These are phyloP conservation scores for Toxostoma redivivum DNA, from an alignment of 2,113 vertebrate genomes.

Conservation along the genomic window DNA sequence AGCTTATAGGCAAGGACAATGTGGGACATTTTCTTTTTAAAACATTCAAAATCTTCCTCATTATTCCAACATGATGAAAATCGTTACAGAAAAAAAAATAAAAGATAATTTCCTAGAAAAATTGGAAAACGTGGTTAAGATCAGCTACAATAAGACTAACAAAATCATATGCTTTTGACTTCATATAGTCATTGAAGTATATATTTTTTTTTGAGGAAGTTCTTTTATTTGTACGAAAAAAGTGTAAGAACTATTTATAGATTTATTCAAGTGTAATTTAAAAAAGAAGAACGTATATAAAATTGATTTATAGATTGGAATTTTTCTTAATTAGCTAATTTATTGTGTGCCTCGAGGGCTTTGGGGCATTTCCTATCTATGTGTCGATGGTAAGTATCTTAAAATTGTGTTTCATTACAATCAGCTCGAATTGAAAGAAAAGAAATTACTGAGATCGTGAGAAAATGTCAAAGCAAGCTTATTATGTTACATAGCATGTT, in stretches of 20 bases:
- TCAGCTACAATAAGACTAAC: background rate
- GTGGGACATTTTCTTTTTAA: background rate
- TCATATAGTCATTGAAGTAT: background rate
- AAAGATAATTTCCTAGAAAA: background rate
- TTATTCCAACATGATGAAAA: background rate
- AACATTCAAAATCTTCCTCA: background rate
- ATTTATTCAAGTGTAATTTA: background rate
- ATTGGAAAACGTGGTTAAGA: background rate
- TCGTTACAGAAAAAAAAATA: background rate
- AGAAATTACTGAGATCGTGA: background rate
- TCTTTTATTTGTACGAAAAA: background rate
- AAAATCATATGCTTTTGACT: rapidly evolving
- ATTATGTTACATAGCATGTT: background rate
- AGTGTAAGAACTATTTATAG: background rate
- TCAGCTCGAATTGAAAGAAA: background rate
- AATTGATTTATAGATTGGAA: background rate
- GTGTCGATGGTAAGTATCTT: background rate
- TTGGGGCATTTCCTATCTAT: background rate
- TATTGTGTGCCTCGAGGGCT: background rate
- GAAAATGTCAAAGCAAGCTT: background rate
- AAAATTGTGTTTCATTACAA: slow-evolving; percentile 25
- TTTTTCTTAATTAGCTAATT: background rate
- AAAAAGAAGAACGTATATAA: background rate
- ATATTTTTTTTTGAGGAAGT: background rate
- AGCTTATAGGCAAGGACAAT: background rate